Evolutionary conservation across 2,797 vertebrate genomes (phyloP).

Genomic region (Petrocephalus schoutedeni): DNA sequence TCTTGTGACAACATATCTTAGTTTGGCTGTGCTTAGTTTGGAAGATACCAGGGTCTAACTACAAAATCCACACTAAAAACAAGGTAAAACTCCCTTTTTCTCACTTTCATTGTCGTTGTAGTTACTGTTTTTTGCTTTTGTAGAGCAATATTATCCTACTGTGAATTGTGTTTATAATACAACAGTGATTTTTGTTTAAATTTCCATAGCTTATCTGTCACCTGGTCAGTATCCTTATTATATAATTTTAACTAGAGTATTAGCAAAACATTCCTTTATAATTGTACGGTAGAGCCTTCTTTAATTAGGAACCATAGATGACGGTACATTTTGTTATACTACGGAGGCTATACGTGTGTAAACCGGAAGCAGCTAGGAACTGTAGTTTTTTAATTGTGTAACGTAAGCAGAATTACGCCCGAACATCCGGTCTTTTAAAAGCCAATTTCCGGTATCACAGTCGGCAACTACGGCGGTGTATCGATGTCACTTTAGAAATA

Average conservation of each 20-base stretch:
- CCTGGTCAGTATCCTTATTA: background rate
- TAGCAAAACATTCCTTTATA: background rate
- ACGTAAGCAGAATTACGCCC: background rate
- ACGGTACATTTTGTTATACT: background rate
- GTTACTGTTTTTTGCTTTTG: background rate
- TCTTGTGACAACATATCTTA: background rate
- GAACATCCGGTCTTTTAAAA: background rate
- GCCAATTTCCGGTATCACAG: background rate
- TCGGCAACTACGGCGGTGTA: background rate
- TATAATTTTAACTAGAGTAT: background rate
- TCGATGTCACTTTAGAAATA: background rate
- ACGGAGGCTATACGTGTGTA: slow-evolving; percentile 8
- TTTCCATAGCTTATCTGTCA: background rate
- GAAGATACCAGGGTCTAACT: background rate
- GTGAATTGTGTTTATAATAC: background rate
- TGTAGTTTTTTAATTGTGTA: background rate
- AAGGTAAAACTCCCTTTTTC: background rate
- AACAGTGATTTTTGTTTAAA: background rate
- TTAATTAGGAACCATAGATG: background rate
- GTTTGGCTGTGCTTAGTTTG: background rate
- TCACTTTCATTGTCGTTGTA: background rate
- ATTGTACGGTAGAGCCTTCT: background rate
- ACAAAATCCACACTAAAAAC: background rate
- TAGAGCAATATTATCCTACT: background rate
- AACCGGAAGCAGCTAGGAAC: background rate